Percentiles rank a stretch among this genome's conserved stretches.
phyloP scores from a whole-genome alignment of 2,113 vertebrate species.

The Microcebus griseorufus region DNA sequence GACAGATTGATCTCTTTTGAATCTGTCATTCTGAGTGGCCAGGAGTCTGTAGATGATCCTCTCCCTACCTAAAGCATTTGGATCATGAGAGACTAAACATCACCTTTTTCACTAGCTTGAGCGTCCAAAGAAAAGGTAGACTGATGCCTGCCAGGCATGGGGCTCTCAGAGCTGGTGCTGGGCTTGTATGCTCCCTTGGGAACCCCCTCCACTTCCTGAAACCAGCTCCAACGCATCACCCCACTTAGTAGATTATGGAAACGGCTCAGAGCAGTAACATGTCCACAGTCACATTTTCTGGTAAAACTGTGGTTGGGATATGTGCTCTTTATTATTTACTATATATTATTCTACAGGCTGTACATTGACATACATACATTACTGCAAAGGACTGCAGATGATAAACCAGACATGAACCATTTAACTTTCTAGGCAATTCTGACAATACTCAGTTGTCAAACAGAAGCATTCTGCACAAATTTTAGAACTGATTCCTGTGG shows the following conservation, averaged over 20 bases:
- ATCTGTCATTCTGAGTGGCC: not conserved
- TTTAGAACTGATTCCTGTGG: not conserved
- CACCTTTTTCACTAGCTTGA: not conserved
- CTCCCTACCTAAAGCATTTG: not conserved
- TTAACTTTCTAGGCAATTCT: not conserved
- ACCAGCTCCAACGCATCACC: not conserved
- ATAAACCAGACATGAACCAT: not conserved
- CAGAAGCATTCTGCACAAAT: not conserved
- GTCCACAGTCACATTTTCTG: not conserved
- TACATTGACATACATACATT: not conserved
- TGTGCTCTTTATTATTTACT: not conserved
- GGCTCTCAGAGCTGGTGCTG: slow-evolving; percentile 9
- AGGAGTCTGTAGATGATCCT: not conserved
- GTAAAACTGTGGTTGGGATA: not conserved
- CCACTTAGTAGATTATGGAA: not conserved
- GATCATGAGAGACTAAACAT: not conserved
- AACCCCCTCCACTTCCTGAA: not conserved
- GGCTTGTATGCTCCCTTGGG: slow-evolving; percentile 49
- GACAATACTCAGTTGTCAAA: not conserved
- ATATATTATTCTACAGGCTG: not conserved
- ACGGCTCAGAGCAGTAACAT: not conserved
- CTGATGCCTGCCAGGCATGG: slow-evolving; percentile 56
- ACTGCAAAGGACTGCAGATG: not conserved
- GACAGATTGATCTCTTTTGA: not conserved
- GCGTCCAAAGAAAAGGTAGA: slow-evolving; percentile 42